Evolutionary conservation across 2,797 vertebrate genomes (phyloP).

Genomic region (Lagodon rhomboides): DNA sequence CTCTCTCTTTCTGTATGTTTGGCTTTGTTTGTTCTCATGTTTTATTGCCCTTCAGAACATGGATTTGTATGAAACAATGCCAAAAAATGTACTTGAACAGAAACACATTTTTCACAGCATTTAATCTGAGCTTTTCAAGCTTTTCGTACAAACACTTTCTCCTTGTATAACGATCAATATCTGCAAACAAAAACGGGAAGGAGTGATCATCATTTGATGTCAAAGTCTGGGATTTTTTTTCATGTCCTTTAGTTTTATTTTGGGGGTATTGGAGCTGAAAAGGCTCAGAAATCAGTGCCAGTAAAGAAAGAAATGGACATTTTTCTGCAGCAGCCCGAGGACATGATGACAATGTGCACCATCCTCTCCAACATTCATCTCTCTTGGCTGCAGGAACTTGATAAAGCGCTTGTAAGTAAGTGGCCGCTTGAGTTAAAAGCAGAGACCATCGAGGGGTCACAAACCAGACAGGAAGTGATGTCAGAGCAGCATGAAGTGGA

Average conservation of each 20-base stretch:
- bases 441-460: conserved; percentile 28
- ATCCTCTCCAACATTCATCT: conserved; percentile 23
- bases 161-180: too few relatives aligned
- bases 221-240: not conserved
- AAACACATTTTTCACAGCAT: too few relatives aligned
- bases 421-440: conserved; percentile 26
- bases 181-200: not conserved
- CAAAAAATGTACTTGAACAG: not conserved
- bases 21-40: not conserved
- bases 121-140: too few relatives aligned
- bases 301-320: not conserved
- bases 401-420: not conserved
- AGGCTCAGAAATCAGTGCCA: not conserved
- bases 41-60: too few relatives aligned
- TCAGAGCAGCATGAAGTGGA: not conserved
- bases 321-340: not conserved
- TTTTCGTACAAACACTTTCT: not conserved
- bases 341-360: not conserved
- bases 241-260: not conserved
- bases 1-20: too few relatives aligned
- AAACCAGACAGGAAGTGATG: conserved; percentile 37
- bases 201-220: not conserved
- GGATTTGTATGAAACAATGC: not conserved
- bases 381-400: conserved; percentile 2
- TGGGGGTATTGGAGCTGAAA: not conserved